These are phyloP conservation scores for Leptinotarsa undecemlineata DNA, from an alignment of 1,140 invertebrate species.

Conservation along the genomic window DNA sequence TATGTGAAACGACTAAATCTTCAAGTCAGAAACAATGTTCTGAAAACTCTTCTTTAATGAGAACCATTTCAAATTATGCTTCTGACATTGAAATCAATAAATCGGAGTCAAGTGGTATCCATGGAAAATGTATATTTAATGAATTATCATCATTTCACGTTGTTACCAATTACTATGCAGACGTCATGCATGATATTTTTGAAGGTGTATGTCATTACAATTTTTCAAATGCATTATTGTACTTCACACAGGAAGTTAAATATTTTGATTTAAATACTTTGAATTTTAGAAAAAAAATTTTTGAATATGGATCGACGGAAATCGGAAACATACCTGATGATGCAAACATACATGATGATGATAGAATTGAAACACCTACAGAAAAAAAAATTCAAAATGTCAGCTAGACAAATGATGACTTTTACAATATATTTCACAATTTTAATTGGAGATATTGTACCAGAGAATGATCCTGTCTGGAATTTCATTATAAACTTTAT, in stretches of 20 bases:
- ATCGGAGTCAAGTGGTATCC: constrained; percentile 39
- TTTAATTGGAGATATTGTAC: constrained; percentile 36
- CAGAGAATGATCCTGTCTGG: constrained; percentile 42
- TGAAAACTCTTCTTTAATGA: constrained; percentile 24
- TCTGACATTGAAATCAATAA: constrained; percentile 3
- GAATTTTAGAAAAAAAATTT: constrained; percentile 35
- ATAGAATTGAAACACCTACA: constrained; percentile 35
- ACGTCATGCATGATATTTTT: constrained; percentile 52
- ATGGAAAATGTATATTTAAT: constrained; percentile 37
- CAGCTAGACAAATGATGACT: constrained; percentile 43
- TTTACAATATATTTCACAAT: constrained; percentile 42
- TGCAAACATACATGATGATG: constrained; percentile 20
- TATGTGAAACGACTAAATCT: constrained; percentile 40
- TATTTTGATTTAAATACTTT: constrained; percentile 35
- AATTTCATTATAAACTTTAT: constrained; percentile 35
- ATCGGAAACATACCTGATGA: constrained; percentile 29
- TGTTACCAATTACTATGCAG: constrained; percentile 39
- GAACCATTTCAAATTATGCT: constrained; percentile 11
- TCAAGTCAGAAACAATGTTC: constrained; percentile 26
- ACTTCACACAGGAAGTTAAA: constrained; percentile 36
- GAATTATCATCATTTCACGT: constrained; percentile 42
- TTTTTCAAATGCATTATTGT: constrained; percentile 34
- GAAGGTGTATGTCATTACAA: constrained; percentile 51
- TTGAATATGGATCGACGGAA: constrained; percentile 38
- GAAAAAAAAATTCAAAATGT: constrained; percentile 41